Conservation (phyloP, 2,888 invertebrate genomes). For the Meliscaeva auricollis region DNA sequence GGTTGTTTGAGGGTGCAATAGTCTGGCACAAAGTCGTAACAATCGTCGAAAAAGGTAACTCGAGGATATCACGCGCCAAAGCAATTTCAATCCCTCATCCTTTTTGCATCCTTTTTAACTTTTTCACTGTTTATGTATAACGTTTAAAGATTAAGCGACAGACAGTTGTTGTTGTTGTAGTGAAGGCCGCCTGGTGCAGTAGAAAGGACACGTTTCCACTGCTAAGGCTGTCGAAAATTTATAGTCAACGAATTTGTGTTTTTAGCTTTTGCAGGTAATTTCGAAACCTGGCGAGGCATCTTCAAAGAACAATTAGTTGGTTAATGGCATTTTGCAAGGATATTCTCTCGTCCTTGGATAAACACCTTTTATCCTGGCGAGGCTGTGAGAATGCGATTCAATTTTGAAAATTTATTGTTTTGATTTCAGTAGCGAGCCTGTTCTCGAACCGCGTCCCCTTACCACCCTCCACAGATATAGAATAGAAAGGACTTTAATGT, state of each 20-base stretch:
- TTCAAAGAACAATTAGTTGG: constrained; percentile 72
- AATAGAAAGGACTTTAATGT: constrained; percentile 44
- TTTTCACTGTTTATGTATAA: constrained; percentile 48
- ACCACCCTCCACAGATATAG: background rate
- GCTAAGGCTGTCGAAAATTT: constrained; percentile 60
- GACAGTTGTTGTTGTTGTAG: constrained; percentile 13
- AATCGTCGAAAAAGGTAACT: constrained; percentile 69
- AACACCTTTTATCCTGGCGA: constrained; percentile 59
- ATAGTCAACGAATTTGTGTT: constrained; percentile 40
- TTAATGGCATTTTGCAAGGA: constrained; percentile 69
- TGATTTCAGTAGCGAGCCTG: constrained; percentile 63
- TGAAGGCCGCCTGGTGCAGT: constrained; percentile 32
- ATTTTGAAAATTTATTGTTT: constrained; percentile 75
- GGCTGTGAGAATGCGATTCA: constrained; percentile 64
- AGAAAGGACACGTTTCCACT: constrained; percentile 62
- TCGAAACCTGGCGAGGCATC: constrained; percentile 42
- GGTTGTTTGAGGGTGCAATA: constrained; percentile 45
- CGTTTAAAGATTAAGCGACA: constrained; percentile 52
- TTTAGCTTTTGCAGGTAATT: constrained; percentile 60
- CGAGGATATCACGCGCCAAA: constrained; percentile 65
- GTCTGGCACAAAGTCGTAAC: constrained; percentile 43
- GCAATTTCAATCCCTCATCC: constrained; percentile 70
- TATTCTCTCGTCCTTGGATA: constrained; percentile 42
- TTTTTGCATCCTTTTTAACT: constrained; percentile 53
- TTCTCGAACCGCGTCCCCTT: too few relatives aligned